Evolutionary conservation across 2,888 invertebrate genomes (phyloP).

Genomic region (Drosophila atripex): DNA sequence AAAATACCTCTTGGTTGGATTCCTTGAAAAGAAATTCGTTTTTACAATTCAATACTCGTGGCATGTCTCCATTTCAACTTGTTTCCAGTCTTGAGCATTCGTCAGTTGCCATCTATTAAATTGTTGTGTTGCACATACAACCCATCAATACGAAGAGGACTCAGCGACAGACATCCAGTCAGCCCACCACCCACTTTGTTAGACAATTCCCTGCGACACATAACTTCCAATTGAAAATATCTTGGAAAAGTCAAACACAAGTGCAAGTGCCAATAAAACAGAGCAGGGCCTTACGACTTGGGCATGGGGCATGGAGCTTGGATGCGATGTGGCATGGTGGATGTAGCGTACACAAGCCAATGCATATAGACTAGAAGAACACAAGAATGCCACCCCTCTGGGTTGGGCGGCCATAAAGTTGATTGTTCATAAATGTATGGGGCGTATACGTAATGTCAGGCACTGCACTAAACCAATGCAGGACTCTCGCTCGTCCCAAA

Average conservation of each 20-base stretch:
- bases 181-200: conserved; percentile 11
- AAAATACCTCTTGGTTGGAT: conserved; percentile 6
- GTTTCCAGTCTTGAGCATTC: conserved; percentile 22
- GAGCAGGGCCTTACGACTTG: conserved; percentile 14
- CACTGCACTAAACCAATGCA: conserved; percentile 69
- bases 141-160: conserved; percentile 21
- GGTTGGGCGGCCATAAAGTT: conserved; percentile 57
- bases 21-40: conserved; percentile 5
- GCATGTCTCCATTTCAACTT: conserved; percentile 27
- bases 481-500: conserved; percentile 7
- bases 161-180: conserved; percentile 9
- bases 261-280: conserved; percentile 67
- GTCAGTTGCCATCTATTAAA: conserved; percentile 37
- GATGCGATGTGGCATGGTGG: conserved; percentile 1
- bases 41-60: conserved; percentile 33
- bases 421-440: conserved; percentile 77
- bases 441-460: conserved; percentile 76
- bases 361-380: conserved; percentile 10
- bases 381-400: conserved; percentile 4
- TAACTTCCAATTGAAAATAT: conserved; percentile 69
- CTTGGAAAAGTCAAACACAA: conserved; percentile 67
- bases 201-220: conserved; percentile 33
- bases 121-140: conserved; percentile 37
- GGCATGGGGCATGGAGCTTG: neutral
- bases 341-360: conserved; percentile 15